These are phyloP conservation scores for Julus scandinavius DNA, from an alignment of 2,888 invertebrate species.

Conservation along the genomic window DNA sequence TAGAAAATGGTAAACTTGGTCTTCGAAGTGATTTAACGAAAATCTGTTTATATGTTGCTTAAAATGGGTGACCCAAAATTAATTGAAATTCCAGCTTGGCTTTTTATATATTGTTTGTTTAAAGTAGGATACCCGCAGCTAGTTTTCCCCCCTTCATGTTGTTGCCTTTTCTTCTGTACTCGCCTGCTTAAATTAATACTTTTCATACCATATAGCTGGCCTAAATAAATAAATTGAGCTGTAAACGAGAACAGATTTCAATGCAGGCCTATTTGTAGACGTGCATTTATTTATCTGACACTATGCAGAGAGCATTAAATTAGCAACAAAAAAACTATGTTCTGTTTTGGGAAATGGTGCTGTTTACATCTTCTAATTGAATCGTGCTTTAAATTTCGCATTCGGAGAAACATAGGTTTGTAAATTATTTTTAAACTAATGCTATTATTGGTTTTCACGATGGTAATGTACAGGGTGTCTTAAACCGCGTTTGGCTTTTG, in stretches of 20 bases:
- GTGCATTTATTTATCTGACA: not conserved
- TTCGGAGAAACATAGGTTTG: no score
- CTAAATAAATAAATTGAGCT: constrained; percentile 26
- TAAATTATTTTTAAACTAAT: no score
- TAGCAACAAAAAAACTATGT: no score
- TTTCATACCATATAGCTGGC: constrained; percentile 29
- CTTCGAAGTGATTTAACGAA: constrained; percentile 22
- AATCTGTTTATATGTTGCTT: constrained; percentile 15
- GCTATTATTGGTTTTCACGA: not conserved
- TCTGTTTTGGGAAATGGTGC: no score
- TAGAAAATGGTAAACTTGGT: not conserved
- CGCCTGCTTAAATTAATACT: not conserved
- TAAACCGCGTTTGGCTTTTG: not conserved
- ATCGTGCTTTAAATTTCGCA: no score
- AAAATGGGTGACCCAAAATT: constrained; percentile 47
- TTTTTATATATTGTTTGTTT: constrained; percentile 37
- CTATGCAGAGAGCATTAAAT: not conserved
- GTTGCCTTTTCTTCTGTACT: constrained; percentile 16
- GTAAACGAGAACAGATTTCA: constrained; percentile 43
- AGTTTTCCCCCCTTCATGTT: constrained; percentile 20
- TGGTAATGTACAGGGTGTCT: not conserved
- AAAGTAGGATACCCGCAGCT: constrained; percentile 37
- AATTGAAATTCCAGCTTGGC: constrained; percentile 45
- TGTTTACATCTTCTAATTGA: no score
- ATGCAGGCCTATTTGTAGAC: not conserved